These are phyloP conservation scores for Poeciliopsis paucimaculata DNA, from an alignment of 2,797 vertebrate species.

Conservation along the genomic window DNA sequence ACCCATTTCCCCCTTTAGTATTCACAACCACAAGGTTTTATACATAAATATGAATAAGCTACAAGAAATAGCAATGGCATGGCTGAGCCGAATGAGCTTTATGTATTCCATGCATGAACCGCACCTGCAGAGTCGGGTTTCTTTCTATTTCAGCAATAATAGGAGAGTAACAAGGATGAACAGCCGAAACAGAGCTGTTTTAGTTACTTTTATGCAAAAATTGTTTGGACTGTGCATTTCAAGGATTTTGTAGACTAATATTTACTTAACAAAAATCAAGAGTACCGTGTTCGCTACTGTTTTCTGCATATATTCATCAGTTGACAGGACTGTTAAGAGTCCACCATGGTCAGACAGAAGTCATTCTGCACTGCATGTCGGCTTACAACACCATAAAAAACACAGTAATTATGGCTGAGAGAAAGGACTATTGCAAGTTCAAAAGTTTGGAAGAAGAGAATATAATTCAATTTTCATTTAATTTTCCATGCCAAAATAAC, in stretches of 20 bases:
- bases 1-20: slow-evolving; percentile 1
- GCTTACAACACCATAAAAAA: too few species aligned
- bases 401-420: too few species aligned
- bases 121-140: slow-evolving; percentile 4
- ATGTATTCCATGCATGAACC: slow-evolving; percentile 6
- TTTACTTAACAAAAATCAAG: not conserved
- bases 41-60: slow-evolving; percentile 18
- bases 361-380: too few species aligned
- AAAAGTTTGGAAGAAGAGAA: too few species aligned
- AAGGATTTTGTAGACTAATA: slow-evolving; percentile 4
- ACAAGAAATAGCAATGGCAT: slow-evolving; percentile 4
- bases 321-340: not conserved
- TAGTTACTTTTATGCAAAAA: not conserved
- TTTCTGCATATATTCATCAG: not conserved
- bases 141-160: not conserved
- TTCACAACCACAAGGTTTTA: slow-evolving; percentile 6
- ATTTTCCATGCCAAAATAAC: too few species aligned
- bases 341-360: too few species aligned
- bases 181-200: not conserved
- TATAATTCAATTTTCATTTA: too few species aligned
- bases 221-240: not conserved
- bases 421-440: too few species aligned
- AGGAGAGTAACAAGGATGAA: not conserved
- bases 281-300: not conserved
- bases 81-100: not conserved